A percentile compares a stretch with the other conserved stretches of the same genome.
Evolutionary conservation across 2,888 invertebrate species (phyloP).

Genomic region (Drosophila tanythrix): DNA sequence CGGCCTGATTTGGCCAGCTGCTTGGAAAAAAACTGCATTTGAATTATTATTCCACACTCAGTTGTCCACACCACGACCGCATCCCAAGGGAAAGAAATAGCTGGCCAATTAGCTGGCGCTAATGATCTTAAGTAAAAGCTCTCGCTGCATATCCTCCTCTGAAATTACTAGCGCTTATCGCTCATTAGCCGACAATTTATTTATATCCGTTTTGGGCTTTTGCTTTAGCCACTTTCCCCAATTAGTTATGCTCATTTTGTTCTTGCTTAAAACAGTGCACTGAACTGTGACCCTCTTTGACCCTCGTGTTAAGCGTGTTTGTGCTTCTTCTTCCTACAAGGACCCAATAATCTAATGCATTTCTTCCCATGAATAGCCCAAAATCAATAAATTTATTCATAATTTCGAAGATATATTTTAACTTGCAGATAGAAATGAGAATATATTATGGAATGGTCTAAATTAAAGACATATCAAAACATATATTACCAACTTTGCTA

Average conservation of each 20-base stretch:
- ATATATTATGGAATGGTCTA: background rate
- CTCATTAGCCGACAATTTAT: constrained; percentile 22
- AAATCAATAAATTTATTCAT: background rate
- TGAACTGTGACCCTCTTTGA: background rate
- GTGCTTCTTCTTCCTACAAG: background rate
- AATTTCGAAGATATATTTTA: background rate
- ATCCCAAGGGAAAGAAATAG: background rate
- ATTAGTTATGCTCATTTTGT: constrained; percentile 8
- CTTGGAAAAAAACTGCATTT: constrained; percentile 20
- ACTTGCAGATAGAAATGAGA: background rate
- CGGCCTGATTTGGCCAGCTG: constrained; percentile 43
- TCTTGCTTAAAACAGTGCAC: constrained; percentile 2
- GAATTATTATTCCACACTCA: constrained; percentile 38
- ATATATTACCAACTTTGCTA: background rate
- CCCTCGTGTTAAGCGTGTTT: background rate
- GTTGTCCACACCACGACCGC: background rate
- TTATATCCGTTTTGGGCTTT: background rate
- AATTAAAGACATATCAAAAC: background rate
- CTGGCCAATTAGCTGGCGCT: constrained; percentile 43
- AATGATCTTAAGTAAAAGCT: constrained; percentile 30
- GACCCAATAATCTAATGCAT: background rate
- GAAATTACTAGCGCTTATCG: constrained; percentile 14
- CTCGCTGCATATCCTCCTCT: background rate
- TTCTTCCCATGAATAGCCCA: background rate
- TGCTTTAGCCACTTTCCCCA: constrained; percentile 1